Evolutionary conservation across 1,140 invertebrate genomes (phyloP), one percentile per base, ranked within the genome.

Genomic region (Lucilia sericata): DNA sequence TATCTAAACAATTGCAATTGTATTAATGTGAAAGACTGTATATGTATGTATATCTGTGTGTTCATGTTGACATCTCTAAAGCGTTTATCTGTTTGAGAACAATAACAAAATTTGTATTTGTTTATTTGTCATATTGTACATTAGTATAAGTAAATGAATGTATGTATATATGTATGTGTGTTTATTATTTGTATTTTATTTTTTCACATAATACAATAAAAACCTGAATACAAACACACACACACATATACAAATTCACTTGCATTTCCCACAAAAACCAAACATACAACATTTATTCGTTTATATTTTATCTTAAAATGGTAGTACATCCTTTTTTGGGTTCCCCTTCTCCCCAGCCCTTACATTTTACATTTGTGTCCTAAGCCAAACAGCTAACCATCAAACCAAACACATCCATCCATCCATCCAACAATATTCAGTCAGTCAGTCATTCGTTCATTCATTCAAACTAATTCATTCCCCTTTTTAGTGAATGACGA

Each of bases 121-220:
- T 17, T 60, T 60, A n/a, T 60, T 17, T 42, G 42, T 42, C 10
- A 7, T 8, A 36, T 60, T 60, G 13, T 60, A n/a, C 55, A 60
- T 14, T 7, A 30, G 25, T 30, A 30, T 30, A 30, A 30, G 25
- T 30, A 30, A 30, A 30, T 30, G 1, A 30, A 60, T n/a, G n/a
- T 17, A 12, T 36, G 25, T 36, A 36, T 17, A n/a, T 76, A 25
- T 75, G 21, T 75, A 13, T 76, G 30, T 76, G 30, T 76, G 30
- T 80, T 14, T 78, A 34, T 47, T 78, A 47, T 80, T 80, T 80
- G 42, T 25, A 80, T 80, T 76, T 70, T 70, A 70, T 70, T 70
- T 70, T 70, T 70, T 12, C 0, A 12, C 65, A 70, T 12, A 42
- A 42, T 42, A 42, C 42, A 42, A 42, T 42, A 42, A 42, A 42